Evolutionary conservation across 2,888 invertebrate species (phyloP).

Genomic region (Brenthis daphne): DNA sequence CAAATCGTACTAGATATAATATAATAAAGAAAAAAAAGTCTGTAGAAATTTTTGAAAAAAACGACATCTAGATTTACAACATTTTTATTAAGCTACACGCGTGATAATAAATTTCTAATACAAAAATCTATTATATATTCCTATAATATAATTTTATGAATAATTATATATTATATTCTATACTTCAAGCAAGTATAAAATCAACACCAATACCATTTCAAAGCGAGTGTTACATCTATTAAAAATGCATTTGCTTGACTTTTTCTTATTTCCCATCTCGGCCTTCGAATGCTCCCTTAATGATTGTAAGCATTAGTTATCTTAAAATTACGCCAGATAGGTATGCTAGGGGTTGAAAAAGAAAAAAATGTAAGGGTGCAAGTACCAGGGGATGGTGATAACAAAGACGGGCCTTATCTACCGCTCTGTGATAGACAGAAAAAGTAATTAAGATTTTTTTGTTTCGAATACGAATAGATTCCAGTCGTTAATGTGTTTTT

Average conservation of each 20-base stretch:
- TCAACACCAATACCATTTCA: constrained; percentile 31
- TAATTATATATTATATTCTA: too few relatives aligned
- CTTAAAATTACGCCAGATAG: constrained; percentile 74
- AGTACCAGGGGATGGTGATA: constrained; percentile 71
- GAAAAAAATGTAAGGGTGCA: constrained; percentile 50
- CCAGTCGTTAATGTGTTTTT: constrained; percentile 69
- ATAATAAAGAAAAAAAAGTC: too few relatives aligned
- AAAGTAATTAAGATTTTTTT: constrained; percentile 78
- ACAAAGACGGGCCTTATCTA: constrained; percentile 52
- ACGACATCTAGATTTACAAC: too few relatives aligned
- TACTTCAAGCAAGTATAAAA: background rate
- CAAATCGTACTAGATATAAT: too few relatives aligned
- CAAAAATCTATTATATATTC: too few relatives aligned
- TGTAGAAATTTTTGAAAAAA: too few relatives aligned
- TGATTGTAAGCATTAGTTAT: constrained; percentile 77
- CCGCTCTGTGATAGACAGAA: constrained; percentile 65
- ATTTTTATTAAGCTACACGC: too few relatives aligned
- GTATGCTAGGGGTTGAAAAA: constrained; percentile 58
- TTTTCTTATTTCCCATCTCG: constrained; percentile 52
- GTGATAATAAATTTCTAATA: too few relatives aligned
- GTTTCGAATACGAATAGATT: constrained; percentile 63
- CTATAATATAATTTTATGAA: too few relatives aligned
- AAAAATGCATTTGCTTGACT: constrained; percentile 74
- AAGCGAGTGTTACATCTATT: constrained; percentile 46
- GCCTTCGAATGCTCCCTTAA: constrained; percentile 60